Base-by-base conservation (phyloP, 2,113 vertebrate species). In the Zosterops pallidus region DNA sequence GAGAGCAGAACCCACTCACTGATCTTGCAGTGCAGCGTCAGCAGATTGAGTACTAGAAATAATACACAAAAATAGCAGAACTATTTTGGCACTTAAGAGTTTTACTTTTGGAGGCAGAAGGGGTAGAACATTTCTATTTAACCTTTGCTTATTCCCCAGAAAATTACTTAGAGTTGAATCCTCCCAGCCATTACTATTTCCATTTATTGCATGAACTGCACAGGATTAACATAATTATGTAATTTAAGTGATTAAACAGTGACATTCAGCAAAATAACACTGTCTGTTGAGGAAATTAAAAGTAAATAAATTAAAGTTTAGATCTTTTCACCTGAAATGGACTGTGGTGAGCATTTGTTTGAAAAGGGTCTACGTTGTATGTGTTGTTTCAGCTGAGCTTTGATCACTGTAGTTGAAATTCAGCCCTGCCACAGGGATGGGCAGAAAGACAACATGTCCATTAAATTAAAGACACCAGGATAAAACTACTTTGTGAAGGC, bases 281-380 rank as follows among this genome's bases (percentile, higher is more conserved):
- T 90, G 26, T 68, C 76, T 50, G 22, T 6, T 71, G 47, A 74
- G 70, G 63, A 92, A 95, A 91, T 72, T 29, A 85, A 87, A 86
- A 85, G 84, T 24, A 95, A 87, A 94, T 50, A 88, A 87, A 93
- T 69, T 49, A 19, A 87, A 92, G 59, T 91, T 89, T 44, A 64
- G 23, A 35, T n/a, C 46, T 87, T 92, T 76, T 75, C 87, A 90
- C 63, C 89, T 83, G 84, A 85, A 90, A 94, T 21, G 35, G 89
- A 87, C 67, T 80, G 77, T 28, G 46, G 53, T 41, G 49, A 95
- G 42, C 18, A 86, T 69, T 44, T 84, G 25, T 60, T 89, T 79
- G 71, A 57, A 85, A 94, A 82, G 42, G 6, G 14, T 41, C 53
- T 76, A 22, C 1, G 9, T 10, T 69, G 20, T 53, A 83, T 3